Conservation (phyloP, 2,888 invertebrate genomes). For the Phymatocera aterrima region DNA sequence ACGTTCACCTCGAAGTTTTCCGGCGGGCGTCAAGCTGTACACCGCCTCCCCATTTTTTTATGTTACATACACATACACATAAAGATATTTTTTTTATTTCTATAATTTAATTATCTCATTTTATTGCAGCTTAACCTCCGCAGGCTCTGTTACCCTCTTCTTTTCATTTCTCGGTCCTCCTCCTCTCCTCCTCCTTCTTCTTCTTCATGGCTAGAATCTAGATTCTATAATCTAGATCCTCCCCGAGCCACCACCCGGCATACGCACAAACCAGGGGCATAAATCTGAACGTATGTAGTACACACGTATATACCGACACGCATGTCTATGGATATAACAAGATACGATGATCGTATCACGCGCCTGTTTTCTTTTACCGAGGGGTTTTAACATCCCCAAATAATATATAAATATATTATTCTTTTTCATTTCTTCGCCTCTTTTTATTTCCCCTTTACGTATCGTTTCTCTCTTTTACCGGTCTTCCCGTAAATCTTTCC, state of each 20-base stretch:
- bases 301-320: background rate
- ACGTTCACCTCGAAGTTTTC: slow-evolving; percentile 1
- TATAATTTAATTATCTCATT: slow-evolving; percentile 72
- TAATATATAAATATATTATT: background rate
- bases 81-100: slow-evolving; percentile 60
- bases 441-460: slow-evolving; percentile 48
- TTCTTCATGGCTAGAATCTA: background rate
- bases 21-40: slow-evolving; percentile 40
- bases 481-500: too few species aligned
- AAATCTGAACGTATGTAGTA: background rate
- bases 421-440: too few species aligned
- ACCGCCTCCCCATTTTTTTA: slow-evolving; percentile 9
- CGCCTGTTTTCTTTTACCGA: slow-evolving; percentile 1
- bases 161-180: slow-evolving; percentile 17
- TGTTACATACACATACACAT: slow-evolving; percentile 4
- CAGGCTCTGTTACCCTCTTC: background rate
- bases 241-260: background rate
- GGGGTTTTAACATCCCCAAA: background rate
- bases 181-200: slow-evolving; percentile 24
- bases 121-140: slow-evolving; percentile 11
- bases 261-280: background rate
- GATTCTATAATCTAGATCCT: slow-evolving; percentile 31
- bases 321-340: background rate
- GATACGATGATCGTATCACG: background rate
- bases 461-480: too few species aligned